phyloP scores from a whole-genome alignment of 2,888 invertebrate species.

The Drosophila helvetica region DNA sequence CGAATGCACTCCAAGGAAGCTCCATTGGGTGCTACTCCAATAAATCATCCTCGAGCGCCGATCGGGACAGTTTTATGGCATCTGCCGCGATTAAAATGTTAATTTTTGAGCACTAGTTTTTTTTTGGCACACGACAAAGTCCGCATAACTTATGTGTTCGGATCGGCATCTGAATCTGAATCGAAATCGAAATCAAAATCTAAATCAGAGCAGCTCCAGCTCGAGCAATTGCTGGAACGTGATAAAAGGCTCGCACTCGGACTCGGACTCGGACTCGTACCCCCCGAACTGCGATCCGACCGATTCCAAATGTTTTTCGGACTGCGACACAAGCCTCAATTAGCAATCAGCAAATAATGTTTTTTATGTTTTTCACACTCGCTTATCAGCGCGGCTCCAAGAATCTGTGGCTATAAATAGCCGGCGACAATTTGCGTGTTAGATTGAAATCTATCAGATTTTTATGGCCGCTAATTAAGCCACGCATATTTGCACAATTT shows the following conservation, averaged over 20 bases:
- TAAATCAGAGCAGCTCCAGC: conserved; percentile 59
- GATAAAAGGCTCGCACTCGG: conserved; percentile 16
- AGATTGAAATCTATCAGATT: conserved; percentile 44
- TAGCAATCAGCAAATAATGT: conserved; percentile 60
- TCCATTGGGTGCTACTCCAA: conserved; percentile 17
- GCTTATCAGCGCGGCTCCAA: conserved; percentile 16
- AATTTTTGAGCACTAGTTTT: conserved; percentile 52
- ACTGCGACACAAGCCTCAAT: conserved; percentile 56
- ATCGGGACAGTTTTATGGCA: conserved; percentile 67
- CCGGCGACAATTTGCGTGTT: conserved; percentile 1
- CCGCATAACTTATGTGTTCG: conserved; percentile 62
- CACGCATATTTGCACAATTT: conserved; percentile 39
- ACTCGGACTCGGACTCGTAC: too few species aligned
- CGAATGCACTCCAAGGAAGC: conserved; percentile 54
- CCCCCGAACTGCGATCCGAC: too few species aligned
- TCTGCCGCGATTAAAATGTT: conserved; percentile 63
- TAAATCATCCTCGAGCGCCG: conserved; percentile 59
- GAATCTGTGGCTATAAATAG: conserved; percentile 19
- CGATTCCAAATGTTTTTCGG: conserved; percentile 13
- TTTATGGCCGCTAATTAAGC: conserved; percentile 47
- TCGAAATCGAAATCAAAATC: conserved; percentile 46
- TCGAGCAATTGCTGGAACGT: conserved; percentile 39
- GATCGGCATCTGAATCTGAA: conserved; percentile 17
- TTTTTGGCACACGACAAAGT: conserved; percentile 76
- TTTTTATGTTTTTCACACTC: conserved; percentile 65